These are phyloP conservation scores for Danionella dracula DNA, from an alignment of 2,797 vertebrate genomes.

Conservation along the genomic window DNA sequence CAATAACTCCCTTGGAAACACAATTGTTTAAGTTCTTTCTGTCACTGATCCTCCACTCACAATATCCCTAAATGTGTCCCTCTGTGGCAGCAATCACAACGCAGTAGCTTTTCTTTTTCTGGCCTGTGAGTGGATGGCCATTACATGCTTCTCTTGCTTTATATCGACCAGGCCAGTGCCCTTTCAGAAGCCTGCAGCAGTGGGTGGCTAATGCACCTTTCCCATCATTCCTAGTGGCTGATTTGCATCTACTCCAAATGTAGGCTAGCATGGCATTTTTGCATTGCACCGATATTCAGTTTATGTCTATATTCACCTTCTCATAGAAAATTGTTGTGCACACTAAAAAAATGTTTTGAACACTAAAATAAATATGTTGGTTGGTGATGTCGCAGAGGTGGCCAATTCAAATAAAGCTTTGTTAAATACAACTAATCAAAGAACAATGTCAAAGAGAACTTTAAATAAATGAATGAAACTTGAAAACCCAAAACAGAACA, in stretches of 20 bases:
- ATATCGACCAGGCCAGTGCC: constrained; percentile 30
- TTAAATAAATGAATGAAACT: no score
- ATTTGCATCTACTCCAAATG: constrained; percentile 35
- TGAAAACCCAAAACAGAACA: no score
- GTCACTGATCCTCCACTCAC: not conserved
- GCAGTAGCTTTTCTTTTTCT: not conserved
- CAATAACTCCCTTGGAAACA: not conserved
- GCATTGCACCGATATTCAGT: no score
- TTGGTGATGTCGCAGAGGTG: no score
- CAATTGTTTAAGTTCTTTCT: constrained; percentile 32
- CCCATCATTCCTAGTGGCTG: constrained; percentile 12
- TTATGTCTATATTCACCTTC: no score
- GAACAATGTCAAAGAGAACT: no score
- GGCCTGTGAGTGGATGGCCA: constrained; percentile 20
- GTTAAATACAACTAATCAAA: no score
- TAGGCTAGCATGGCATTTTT: constrained; percentile 32
- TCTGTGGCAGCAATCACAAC: constrained; percentile 10
- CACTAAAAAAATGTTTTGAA: no score
- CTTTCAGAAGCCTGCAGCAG: constrained; percentile 14
- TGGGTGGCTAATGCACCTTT: constrained; percentile 30
- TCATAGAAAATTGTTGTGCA: no score
- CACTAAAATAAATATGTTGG: no score
- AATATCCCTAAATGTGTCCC: not conserved
- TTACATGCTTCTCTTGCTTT: constrained; percentile 23
- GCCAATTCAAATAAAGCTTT: no score